Conservation (phyloP, 2,888 invertebrate species). For the Limenitis camilla region DNA sequence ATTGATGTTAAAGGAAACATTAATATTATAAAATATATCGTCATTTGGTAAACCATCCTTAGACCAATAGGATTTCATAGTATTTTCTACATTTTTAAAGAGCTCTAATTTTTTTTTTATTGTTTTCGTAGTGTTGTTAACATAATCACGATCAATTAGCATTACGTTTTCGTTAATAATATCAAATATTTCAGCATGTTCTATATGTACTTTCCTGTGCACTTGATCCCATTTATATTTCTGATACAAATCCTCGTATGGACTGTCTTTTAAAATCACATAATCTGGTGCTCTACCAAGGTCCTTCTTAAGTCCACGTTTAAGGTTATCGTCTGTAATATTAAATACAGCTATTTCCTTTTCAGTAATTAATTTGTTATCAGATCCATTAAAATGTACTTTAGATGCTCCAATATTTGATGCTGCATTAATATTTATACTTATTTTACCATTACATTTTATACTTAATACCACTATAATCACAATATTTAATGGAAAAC, state of each 20-base stretch:
- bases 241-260: constrained; percentile 40
- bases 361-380: constrained; percentile 41
- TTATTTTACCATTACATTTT: constrained; percentile 33
- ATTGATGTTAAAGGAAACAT: constrained; percentile 34
- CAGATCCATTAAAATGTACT: constrained; percentile 33
- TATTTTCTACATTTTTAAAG: constrained; percentile 35
- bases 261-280: constrained; percentile 48
- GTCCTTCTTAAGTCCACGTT: constrained; percentile 40
- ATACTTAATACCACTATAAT: neutral
- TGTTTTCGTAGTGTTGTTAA: constrained; percentile 40
- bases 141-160: constrained; percentile 35
- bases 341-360: constrained; percentile 46
- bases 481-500: neutral
- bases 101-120: constrained; percentile 31
- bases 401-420: constrained; percentile 29
- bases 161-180: constrained; percentile 36
- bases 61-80: constrained; percentile 39
- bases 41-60: constrained; percentile 38
- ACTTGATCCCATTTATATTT: constrained; percentile 47
- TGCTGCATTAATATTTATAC: constrained; percentile 36
- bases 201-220: constrained; percentile 34
- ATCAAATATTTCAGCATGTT: constrained; percentile 36
- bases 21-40: constrained; percentile 34
- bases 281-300: constrained; percentile 45
- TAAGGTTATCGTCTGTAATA: constrained; percentile 43